phyloP scores from a whole-genome alignment of 2,113 vertebrate species.

The Embiotoca jacksoni region DNA sequence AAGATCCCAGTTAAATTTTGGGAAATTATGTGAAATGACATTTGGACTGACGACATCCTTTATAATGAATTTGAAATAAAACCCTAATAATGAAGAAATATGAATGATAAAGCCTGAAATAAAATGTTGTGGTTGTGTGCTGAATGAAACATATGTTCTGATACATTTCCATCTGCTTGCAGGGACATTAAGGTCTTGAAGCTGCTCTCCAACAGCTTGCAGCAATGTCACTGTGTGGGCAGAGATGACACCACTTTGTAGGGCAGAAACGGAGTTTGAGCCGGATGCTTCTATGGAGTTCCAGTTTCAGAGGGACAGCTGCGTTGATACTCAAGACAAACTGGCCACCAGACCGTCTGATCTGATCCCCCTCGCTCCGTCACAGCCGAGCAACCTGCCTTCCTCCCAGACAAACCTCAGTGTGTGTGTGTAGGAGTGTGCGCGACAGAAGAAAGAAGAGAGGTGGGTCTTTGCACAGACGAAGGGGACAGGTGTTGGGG shows the following conservation, averaged over 20 bases:
- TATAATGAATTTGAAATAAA: not conserved
- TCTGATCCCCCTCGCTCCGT: constrained; percentile 52
- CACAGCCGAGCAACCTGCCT: constrained; percentile 76
- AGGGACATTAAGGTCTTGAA: constrained; percentile 19
- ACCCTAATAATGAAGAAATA: not conserved
- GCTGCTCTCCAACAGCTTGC: constrained; percentile 48
- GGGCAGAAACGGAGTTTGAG: constrained; percentile 36
- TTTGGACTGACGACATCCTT: not conserved
- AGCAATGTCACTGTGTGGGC: constrained; percentile 41
- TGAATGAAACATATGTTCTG: constrained; percentile 26
- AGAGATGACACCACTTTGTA: constrained; percentile 47
- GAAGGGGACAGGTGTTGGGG: constrained; percentile 80
- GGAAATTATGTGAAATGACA: not conserved
- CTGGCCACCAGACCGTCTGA: constrained; percentile 52
- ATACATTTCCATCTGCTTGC: constrained; percentile 62
- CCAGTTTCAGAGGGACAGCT: constrained; percentile 80
- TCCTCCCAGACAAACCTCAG: constrained; percentile 46
- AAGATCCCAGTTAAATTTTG: not conserved
- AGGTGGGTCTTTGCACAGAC: constrained; percentile 66
- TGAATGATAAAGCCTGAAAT: not conserved
- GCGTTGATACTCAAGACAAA: constrained; percentile 67
- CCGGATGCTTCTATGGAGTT: constrained; percentile 60
- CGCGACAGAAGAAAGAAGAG: constrained; percentile 17
- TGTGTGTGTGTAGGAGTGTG: constrained; percentile 27
- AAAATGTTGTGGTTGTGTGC: not conserved